Evolutionary conservation across 2,797 vertebrate genomes (phyloP).

Genomic region (Bradypodion pumilum): DNA sequence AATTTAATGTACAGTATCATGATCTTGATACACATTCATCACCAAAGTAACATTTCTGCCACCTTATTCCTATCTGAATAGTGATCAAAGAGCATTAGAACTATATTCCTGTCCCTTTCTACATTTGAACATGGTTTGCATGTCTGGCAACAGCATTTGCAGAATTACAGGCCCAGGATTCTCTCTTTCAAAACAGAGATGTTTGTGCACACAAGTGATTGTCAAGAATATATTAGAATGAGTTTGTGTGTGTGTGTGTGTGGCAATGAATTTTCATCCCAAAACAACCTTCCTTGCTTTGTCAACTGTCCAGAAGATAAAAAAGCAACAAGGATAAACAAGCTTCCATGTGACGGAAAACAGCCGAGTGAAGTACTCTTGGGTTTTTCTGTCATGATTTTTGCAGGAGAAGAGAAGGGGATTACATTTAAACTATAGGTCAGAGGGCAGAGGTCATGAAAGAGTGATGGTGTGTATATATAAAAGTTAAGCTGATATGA

Average conservation of each 20-base stretch:
- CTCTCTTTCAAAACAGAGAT: background rate
- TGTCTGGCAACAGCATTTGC: background rate
- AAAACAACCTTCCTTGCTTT: conserved; percentile 20
- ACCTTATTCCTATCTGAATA: background rate
- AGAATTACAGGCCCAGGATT: background rate
- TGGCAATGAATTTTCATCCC: rapidly evolving
- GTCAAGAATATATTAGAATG: background rate
- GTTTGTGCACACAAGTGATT: rapidly evolving
- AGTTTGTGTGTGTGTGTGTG: background rate
- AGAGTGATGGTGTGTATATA: rapidly evolving
- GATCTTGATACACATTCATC: background rate
- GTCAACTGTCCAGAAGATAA: conserved; percentile 8
- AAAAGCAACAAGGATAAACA: conserved; percentile 41
- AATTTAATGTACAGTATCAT: background rate
- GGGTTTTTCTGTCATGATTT: conserved; percentile 12
- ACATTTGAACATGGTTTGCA: rapidly evolving
- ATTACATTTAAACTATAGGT: conserved; percentile 20
- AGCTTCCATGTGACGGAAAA: conserved; percentile 20
- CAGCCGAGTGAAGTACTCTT: conserved; percentile 22
- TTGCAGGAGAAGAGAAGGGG: conserved; percentile 7
- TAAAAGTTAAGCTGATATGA: conserved; percentile 19
- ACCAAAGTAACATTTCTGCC: conserved; percentile 3
- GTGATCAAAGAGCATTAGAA: background rate
- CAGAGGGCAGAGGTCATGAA: conserved; percentile 12
- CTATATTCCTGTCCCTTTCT: background rate